Evolutionary conservation across 2,888 invertebrate genomes (phyloP).

Genomic region (Polymixis flavicincta): DNA sequence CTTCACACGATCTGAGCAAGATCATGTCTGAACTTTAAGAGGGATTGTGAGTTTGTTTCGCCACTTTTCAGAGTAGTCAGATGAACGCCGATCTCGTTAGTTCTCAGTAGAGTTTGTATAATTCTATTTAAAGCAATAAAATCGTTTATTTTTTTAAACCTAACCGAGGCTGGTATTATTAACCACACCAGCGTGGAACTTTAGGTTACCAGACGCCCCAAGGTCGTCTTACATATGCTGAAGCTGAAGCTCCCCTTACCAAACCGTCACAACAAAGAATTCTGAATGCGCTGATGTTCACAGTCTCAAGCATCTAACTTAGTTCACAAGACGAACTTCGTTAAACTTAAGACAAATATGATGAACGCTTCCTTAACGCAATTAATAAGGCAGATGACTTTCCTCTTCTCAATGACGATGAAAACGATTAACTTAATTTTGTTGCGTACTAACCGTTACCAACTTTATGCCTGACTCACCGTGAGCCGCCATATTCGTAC

Average conservation of each 20-base stretch:
- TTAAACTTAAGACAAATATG: conserved; percentile 71
- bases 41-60: too few species aligned
- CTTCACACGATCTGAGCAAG: too few species aligned
- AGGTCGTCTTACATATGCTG: background rate
- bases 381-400: conserved; percentile 76
- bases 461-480: conserved; percentile 76
- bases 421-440: conserved; percentile 75
- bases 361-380: conserved; percentile 72
- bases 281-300: background rate
- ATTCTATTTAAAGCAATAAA: too few species aligned
- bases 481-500: conserved; percentile 72
- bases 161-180: background rate
- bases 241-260: background rate
- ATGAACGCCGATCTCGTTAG: too few species aligned
- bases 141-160: too few species aligned
- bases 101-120: too few species aligned
- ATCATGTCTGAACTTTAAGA: too few species aligned
- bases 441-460: conserved; percentile 65
- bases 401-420: conserved; percentile 71
- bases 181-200: accelerated
- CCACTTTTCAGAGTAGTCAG: too few species aligned
- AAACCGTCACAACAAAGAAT: conserved; percentile 1
- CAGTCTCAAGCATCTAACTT: background rate
- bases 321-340: conserved; percentile 31
- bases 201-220: background rate